Base-by-base conservation (phyloP, 2,113 vertebrate genomes). In the Vimba vimba region DNA sequence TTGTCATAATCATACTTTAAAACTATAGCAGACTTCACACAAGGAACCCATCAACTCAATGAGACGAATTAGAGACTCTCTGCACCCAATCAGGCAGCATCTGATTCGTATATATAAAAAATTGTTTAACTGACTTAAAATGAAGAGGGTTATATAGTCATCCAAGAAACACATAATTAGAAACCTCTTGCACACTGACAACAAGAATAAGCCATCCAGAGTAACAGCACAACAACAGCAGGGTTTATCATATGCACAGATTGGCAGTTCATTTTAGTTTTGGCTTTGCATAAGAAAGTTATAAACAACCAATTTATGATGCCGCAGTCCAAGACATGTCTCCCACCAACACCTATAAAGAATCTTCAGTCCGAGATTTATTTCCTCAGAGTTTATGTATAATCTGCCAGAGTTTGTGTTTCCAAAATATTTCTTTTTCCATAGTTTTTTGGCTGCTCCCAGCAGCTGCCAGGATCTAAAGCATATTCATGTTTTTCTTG, bases 321-420 rank as follows among this genome's bases (percentile, higher is more conserved):
- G 76, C 90, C 33, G 25, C n/a, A 78, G 74, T 83, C 86, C 86
- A 88, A 87, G 83, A 84, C 59, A 80, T 62, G 81, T 85, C 87
- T 50, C 84, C 69, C 84, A 21, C 74, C 73, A 69, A 39, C 59
- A 83, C 88, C 83, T 43, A 86, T 85, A 89, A 88, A 91, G 90
- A 89, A 89, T 88, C 89, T 82, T 87, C 85, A 90, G 89, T 82
- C 86, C 39, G 12, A 73, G 52, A 88, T 90, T 86, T 90, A 91
- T 92, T 91, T 86, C 76, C 86, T 79, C 60, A 21, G 77, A 73
- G 66, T 90, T 92, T 87, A 79, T 75, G 64, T 77, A 76, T 84
- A 52, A 69, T 84, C 83, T 90, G 91, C 92, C 93, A 92, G 88
- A 86, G 84, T 78, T 86, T 66, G 79, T 50, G 76, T 80, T 79